Percentiles rank a stretch among this genome's conserved stretches.
phyloP scores from a whole-genome alignment of 2,797 vertebrate species.

The Muscicapa comitata region DNA sequence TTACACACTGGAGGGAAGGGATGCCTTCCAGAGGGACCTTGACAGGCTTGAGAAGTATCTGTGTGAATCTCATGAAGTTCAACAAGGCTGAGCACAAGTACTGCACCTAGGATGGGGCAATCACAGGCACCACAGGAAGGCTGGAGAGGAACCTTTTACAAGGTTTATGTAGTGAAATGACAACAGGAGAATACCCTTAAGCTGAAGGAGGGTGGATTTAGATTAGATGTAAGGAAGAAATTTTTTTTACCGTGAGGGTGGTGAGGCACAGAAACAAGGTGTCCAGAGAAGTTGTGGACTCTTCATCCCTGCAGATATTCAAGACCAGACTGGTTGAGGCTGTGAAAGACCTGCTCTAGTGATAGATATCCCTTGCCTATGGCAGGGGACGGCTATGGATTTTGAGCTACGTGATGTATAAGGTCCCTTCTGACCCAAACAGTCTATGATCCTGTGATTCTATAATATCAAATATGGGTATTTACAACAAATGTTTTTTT shows the following conservation, averaged over 20 bases:
- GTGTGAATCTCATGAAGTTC: neutral
- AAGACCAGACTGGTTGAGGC: neutral
- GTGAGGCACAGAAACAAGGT: neutral
- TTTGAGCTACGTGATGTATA: neutral
- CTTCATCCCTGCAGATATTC: neutral
- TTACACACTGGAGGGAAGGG: neutral
- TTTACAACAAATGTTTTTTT: neutral
- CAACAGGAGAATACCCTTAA: neutral
- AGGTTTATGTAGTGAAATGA: fast-evolving
- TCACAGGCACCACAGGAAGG: neutral
- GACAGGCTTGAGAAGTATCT: neutral
- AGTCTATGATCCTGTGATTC: neutral
- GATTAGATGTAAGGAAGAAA: neutral
- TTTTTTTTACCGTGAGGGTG: neutral
- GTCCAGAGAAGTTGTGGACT: neutral
- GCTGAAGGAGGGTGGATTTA: neutral
- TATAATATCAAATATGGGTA: neutral
- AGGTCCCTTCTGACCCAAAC: neutral
- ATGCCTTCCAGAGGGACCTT: neutral
- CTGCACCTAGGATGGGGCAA: neutral
- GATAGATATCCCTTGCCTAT: neutral
- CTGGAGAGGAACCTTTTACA: neutral
- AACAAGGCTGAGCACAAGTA: neutral
- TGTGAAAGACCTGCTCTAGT: neutral
- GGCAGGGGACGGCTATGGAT: neutral